Evolutionary conservation across 2,888 invertebrate genomes (phyloP).

Genomic region (Mantis religiosa): DNA sequence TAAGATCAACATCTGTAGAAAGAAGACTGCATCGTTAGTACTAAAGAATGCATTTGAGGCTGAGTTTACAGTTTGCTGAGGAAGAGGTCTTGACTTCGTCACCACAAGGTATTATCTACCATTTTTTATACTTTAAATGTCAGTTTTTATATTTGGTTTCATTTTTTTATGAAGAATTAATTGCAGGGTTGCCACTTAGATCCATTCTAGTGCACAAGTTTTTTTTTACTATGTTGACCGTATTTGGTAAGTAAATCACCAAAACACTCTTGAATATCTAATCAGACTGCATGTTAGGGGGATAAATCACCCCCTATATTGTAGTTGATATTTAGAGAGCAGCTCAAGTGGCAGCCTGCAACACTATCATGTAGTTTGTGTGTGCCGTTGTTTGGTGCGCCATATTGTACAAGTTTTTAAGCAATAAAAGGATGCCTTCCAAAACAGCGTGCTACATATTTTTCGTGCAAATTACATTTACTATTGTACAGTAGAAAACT

Average conservation of each 20-base stretch:
- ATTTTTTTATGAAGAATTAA: conserved; percentile 24
- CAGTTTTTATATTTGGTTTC: conserved; percentile 28
- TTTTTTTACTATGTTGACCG: conserved; percentile 16
- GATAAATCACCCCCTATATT: not conserved
- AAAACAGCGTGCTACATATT: not conserved
- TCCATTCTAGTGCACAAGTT: conserved; percentile 19
- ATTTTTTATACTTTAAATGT: conserved; percentile 33
- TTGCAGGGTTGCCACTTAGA: conserved; percentile 32
- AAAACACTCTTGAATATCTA: not conserved
- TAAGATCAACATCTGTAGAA: conserved; percentile 30
- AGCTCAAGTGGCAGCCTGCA: conserved; percentile 32
- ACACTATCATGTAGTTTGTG: conserved; percentile 26
- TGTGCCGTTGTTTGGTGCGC: conserved; percentile 26
- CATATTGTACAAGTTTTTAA: conserved; percentile 16
- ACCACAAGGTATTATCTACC: conserved; percentile 33
- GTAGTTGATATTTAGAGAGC: conserved; percentile 13
- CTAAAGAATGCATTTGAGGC: conserved; percentile 35
- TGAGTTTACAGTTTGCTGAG: conserved; percentile 33
- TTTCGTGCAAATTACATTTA: not conserved
- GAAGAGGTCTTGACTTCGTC: conserved; percentile 28
- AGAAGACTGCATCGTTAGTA: conserved; percentile 32
- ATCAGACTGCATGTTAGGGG: conserved; percentile 2
- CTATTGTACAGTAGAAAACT: not conserved
- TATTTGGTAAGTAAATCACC: conserved; percentile 20
- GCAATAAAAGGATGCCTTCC: not conserved